Conservation (phyloP, 2,113 vertebrate species). For the Eonycteris spelaea region DNA sequence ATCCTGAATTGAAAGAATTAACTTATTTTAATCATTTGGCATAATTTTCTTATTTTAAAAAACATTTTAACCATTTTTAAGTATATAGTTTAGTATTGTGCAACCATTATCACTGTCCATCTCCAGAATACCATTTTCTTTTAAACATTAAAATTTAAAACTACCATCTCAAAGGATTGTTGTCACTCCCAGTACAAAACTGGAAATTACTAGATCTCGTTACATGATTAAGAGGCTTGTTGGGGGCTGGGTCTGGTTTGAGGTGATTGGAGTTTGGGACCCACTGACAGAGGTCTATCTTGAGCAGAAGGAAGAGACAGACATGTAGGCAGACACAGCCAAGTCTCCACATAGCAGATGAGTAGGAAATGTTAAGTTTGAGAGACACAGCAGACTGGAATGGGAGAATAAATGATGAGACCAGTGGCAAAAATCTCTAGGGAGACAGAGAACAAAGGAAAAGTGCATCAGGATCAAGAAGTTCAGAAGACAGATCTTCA, state of each 20-base stretch:
- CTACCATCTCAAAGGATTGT: background rate
- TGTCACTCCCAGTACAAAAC: background rate
- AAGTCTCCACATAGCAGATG: background rate
- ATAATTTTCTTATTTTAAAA: background rate
- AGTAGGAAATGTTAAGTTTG: background rate
- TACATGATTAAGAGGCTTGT: background rate
- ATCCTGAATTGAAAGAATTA: background rate
- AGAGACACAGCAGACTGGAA: background rate
- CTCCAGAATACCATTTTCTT: background rate
- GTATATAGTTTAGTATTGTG: background rate
- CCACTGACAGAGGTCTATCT: background rate
- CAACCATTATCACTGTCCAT: background rate
- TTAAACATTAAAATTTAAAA: background rate
- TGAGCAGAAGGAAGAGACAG: background rate
- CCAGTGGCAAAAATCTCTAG: background rate
- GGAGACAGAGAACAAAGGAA: background rate
- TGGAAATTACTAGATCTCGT: background rate
- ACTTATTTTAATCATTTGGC: background rate
- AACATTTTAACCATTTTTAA: background rate
- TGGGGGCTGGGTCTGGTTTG: background rate
- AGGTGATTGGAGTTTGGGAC: background rate
- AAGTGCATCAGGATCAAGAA: no score
- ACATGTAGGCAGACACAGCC: background rate
- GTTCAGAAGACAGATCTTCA: background rate
- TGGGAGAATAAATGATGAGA: background rate